Conservation (phyloP, 2,888 invertebrate species). For the Thelaira solivaga region DNA sequence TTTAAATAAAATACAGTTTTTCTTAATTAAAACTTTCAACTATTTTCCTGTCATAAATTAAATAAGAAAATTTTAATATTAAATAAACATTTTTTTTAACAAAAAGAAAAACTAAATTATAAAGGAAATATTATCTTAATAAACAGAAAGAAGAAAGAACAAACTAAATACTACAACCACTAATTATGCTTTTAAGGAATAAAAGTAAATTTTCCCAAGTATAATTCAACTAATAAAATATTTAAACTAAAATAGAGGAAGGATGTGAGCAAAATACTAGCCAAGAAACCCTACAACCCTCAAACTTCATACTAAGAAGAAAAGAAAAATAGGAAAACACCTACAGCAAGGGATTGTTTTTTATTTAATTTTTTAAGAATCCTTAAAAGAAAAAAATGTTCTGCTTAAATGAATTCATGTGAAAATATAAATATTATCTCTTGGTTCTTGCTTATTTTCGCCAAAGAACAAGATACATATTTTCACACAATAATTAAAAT, state of each 20-base stretch:
- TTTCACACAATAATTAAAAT: constrained; percentile 62
- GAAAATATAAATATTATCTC: constrained; percentile 66
- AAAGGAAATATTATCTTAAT: neutral
- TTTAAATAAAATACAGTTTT: no score
- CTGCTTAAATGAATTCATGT: constrained; percentile 73
- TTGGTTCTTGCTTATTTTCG: no score
- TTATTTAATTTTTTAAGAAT: constrained; percentile 30
- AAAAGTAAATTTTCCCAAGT: constrained; percentile 36
- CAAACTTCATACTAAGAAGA: no score
- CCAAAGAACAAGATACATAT: constrained; percentile 49
- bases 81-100: constrained; percentile 45
- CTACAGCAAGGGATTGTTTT: constrained; percentile 9
- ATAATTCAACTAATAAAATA: constrained; percentile 47
- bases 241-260: constrained; percentile 4
- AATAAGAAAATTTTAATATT: constrained; percentile 39
- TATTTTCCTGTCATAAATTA: constrained; percentile 29
- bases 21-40: neutral
- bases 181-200: constrained; percentile 57
- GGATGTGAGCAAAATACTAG: constrained; percentile 5
- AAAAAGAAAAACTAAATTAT: neutral
- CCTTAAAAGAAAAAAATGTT: constrained; percentile 44
- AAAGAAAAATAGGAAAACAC: no score
- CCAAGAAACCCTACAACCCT: constrained; percentile 6
- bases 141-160: neutral
- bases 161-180: constrained; percentile 54